Evolutionary conservation across 2,888 invertebrate species (phyloP).

Genomic region (Dasypolia templi): DNA sequence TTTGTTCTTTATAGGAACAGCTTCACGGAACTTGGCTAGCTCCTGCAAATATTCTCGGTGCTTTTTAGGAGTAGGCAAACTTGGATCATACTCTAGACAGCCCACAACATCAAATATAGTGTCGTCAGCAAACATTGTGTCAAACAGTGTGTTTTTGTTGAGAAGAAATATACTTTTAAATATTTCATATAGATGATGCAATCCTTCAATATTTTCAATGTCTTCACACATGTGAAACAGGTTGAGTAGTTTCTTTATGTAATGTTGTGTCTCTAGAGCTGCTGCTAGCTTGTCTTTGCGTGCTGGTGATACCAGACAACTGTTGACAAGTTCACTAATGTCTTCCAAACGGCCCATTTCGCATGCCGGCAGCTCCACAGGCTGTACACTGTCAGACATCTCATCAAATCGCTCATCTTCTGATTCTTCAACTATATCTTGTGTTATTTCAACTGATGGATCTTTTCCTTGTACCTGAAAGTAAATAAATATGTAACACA

Average conservation of each 20-base stretch:
- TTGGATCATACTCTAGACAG: conserved; percentile 99
- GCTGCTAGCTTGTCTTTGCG: conserved; percentile 98
- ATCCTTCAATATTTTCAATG: conserved; percentile 97
- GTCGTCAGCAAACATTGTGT: conserved; percentile 99
- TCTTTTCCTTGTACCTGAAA: conserved; percentile 99
- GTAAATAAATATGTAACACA: conserved; percentile 32
- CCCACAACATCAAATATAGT: conserved; percentile 99
- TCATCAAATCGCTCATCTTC: conserved; percentile 99
- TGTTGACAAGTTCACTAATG: conserved; percentile 97
- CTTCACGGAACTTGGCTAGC: conserved; percentile 97
- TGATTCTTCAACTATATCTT: conserved; percentile 98
- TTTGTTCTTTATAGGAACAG: conserved; percentile 98
- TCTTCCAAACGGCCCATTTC: conserved; percentile 98
- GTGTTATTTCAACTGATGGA: conserved; percentile 99
- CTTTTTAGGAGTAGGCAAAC: conserved; percentile 95
- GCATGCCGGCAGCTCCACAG: conserved; percentile 98
- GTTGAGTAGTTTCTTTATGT: conserved; percentile 98
- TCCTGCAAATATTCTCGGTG: conserved; percentile 99
- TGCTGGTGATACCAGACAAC: conserved; percentile 96
- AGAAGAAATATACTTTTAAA: conserved; percentile 99
- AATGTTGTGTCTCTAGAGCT: conserved; percentile 98
- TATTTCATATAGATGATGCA: conserved; percentile 99
- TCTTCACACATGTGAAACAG: conserved; percentile 99
- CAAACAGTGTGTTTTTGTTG: conserved; percentile 99
- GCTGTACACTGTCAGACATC: conserved; percentile 98